Percentiles rank a stretch among this genome's conserved stretches.
These are phyloP conservation scores for Ascaphus truei DNA, from an alignment of 2,113 vertebrate species.

Conservation along the genomic window DNA sequence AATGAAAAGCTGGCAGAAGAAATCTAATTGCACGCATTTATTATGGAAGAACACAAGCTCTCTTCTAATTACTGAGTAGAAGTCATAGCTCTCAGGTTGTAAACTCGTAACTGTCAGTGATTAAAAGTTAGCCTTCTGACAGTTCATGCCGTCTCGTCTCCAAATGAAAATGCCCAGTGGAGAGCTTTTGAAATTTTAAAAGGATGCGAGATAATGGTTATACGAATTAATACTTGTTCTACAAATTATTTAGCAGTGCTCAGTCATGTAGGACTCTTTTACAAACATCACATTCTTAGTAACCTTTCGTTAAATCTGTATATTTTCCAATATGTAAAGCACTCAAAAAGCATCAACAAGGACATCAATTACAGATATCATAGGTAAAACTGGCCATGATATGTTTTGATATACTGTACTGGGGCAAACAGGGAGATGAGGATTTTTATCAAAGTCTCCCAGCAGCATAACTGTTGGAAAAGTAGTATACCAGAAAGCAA, in stretches of 20 bases:
- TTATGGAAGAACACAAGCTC: slow-evolving; percentile 39
- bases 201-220: slow-evolving; percentile 14
- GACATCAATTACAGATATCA: neutral
- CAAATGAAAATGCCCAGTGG: slow-evolving; percentile 10
- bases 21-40: slow-evolving; percentile 48
- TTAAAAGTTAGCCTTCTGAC: slow-evolving; percentile 27
- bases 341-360: neutral
- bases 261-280: slow-evolving; percentile 20
- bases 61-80: slow-evolving; percentile 44
- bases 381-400: too few relatives aligned
- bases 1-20: slow-evolving; percentile 53
- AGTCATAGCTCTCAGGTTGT: slow-evolving; percentile 28
- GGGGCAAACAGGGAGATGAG: too few relatives aligned
- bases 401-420: too few relatives aligned
- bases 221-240: slow-evolving; percentile 19
- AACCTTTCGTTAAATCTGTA: neutral
- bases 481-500: too few relatives aligned
- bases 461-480: too few relatives aligned
- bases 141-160: slow-evolving; percentile 23
- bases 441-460: too few relatives aligned
- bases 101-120: slow-evolving; percentile 39
- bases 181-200: slow-evolving; percentile 40
- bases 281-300: slow-evolving; percentile 10
- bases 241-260: slow-evolving; percentile 32
- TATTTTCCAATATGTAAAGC: neutral